These are phyloP conservation scores for Podarcis siculus DNA, from an alignment of 2,797 vertebrate species.

Conservation along the genomic window DNA sequence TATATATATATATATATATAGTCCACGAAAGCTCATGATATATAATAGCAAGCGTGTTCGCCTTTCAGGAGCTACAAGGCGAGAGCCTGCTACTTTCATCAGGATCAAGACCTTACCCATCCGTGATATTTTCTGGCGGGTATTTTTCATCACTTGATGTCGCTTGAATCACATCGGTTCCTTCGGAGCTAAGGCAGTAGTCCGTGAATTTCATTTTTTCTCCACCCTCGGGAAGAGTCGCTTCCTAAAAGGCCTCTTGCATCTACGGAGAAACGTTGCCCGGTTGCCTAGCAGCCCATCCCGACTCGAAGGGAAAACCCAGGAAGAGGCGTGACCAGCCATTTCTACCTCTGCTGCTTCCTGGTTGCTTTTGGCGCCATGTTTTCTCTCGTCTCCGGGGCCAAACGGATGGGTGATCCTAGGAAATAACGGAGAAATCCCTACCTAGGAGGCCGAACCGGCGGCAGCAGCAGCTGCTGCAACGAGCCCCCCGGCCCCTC, in stretches of 20 bases:
- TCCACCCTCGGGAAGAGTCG: background rate
- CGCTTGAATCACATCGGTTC: constrained; percentile 83
- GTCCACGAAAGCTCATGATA: too few species aligned
- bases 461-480: too few species aligned
- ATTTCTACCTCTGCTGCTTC: background rate
- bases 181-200: constrained; percentile 79
- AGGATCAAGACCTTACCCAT: constrained; percentile 82
- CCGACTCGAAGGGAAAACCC: background rate
- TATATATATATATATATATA: too few species aligned
- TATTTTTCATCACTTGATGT: constrained; percentile 88
- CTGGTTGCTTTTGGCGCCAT: background rate
- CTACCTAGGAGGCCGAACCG: too few species aligned
- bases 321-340: background rate
- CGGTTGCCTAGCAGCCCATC: constrained; percentile 32
- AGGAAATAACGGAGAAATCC: background rate
- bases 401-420: too few species aligned
- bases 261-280: background rate
- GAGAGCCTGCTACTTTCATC: background rate
- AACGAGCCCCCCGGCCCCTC: background rate
- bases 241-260: too few species aligned
- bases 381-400: background rate
- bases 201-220: constrained; percentile 63
- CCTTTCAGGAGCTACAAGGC: background rate
- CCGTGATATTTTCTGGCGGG: constrained; percentile 87
- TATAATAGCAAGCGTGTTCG: too few species aligned